Percentiles rank a stretch among this genome's conserved stretches.
Conservation (phyloP, 2,113 vertebrate genomes). For the Petrocephalus microphthalmus region DNA sequence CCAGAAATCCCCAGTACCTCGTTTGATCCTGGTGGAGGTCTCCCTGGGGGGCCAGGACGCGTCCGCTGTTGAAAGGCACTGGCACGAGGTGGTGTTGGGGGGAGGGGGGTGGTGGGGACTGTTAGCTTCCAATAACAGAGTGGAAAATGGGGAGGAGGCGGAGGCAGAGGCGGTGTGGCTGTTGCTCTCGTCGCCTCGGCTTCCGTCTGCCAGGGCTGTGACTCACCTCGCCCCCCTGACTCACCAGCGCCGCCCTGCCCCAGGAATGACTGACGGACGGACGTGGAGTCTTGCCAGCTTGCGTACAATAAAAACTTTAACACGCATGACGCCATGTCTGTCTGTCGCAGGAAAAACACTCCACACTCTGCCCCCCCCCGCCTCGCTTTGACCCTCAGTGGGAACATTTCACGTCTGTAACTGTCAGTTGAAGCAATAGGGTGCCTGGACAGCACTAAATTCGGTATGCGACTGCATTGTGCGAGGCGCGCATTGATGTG, state of each 20-base stretch:
- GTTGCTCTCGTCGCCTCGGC: not conserved
- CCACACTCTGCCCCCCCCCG: too few species aligned
- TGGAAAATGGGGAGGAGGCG: conserved; percentile 11
- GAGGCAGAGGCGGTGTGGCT: not conserved
- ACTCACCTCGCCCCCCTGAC: conserved; percentile 1
- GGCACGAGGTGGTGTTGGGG: not conserved
- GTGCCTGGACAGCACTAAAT: not conserved
- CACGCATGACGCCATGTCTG: conserved; percentile 19
- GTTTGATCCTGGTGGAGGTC: conserved; percentile 12
- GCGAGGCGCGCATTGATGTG: not conserved
- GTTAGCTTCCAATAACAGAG: not conserved
- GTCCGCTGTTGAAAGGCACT: not conserved
- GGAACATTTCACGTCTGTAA: too few species aligned
- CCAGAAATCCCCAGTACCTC: conserved; percentile 5
- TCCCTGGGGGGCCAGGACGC: not conserved
- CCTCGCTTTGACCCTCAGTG: not conserved
- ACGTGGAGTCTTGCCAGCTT: not conserved
- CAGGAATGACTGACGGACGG: conserved; percentile 19
- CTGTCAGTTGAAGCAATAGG: not conserved
- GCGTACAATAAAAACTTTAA: conserved; percentile 12
- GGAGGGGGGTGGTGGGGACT: not conserved
- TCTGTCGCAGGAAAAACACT: not conserved
- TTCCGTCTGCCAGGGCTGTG: conserved; percentile 3
- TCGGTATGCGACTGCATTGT: not conserved
- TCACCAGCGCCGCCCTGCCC: not conserved